phyloP scores from a whole-genome alignment of 2,113 vertebrate species.

The Plotosus lineatus region DNA sequence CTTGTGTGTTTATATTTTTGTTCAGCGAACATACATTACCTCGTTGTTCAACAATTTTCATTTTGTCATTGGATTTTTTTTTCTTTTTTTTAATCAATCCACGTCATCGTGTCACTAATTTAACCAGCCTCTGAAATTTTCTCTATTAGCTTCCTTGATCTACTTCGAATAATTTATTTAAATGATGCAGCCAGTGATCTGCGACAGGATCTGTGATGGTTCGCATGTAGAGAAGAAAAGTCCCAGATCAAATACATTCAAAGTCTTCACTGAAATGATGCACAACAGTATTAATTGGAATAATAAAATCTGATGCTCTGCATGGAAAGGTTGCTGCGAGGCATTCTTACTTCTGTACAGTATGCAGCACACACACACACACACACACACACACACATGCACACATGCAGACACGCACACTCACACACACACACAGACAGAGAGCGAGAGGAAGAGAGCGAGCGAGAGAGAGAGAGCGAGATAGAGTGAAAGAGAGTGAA shows the following conservation, averaged over 20 bases:
- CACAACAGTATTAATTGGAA: conserved; percentile 46
- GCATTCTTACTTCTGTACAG: conserved; percentile 1
- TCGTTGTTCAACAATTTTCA: background rate
- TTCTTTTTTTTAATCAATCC: background rate
- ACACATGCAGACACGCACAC: conserved; percentile 36
- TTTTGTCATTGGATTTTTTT: background rate
- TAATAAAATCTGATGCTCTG: conserved; percentile 28
- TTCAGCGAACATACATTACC: background rate
- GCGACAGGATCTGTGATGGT: background rate
- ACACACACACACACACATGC: conserved; percentile 28
- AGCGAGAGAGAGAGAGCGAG: too few species aligned
- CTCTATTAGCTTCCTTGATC: background rate
- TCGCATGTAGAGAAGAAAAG: background rate
- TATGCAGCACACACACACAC: background rate
- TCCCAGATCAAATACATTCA: background rate
- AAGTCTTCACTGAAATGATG: conserved; percentile 20
- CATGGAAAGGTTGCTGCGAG: conserved; percentile 38
- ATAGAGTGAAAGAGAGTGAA: too few species aligned
- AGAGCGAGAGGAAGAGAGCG: too few species aligned
- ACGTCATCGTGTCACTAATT: background rate
- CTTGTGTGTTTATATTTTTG: too few species aligned
- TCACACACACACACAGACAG: too few species aligned
- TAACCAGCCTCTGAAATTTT: background rate
- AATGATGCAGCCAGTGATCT: background rate
- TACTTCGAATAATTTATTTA: background rate